Conservation (phyloP, 2,797 vertebrate genomes). For the Phalloptychus januarius region DNA sequence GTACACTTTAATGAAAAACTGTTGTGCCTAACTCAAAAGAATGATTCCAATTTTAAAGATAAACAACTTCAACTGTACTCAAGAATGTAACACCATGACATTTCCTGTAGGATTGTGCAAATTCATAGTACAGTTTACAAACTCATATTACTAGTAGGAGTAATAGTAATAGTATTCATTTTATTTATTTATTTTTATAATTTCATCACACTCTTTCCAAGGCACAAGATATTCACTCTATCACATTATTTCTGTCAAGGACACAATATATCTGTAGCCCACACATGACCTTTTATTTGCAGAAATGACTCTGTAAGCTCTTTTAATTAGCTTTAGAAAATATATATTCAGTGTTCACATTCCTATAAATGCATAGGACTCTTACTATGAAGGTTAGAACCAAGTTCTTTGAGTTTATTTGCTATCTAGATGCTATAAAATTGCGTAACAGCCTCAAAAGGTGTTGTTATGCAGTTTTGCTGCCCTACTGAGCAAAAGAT, state of each 20-base stretch:
- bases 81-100: background rate
- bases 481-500: background rate
- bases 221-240: no score
- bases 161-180: background rate
- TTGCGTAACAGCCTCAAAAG: background rate
- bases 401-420: background rate
- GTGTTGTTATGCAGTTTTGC: background rate
- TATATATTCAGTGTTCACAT: background rate
- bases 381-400: background rate
- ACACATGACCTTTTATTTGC: background rate
- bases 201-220: background rate
- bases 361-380: background rate
- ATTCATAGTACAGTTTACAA: background rate
- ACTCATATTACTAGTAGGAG: background rate
- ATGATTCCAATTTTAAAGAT: background rate
- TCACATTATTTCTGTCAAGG: background rate
- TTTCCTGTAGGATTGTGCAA: background rate
- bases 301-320: background rate
- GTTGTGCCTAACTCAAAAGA: background rate
- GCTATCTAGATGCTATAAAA: background rate
- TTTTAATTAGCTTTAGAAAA: background rate
- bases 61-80: background rate
- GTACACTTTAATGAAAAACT: background rate
- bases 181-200: background rate
- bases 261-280: background rate